Evolutionary conservation across 2,888 invertebrate species (phyloP).

Genomic region (Monoplex corrugatus): DNA sequence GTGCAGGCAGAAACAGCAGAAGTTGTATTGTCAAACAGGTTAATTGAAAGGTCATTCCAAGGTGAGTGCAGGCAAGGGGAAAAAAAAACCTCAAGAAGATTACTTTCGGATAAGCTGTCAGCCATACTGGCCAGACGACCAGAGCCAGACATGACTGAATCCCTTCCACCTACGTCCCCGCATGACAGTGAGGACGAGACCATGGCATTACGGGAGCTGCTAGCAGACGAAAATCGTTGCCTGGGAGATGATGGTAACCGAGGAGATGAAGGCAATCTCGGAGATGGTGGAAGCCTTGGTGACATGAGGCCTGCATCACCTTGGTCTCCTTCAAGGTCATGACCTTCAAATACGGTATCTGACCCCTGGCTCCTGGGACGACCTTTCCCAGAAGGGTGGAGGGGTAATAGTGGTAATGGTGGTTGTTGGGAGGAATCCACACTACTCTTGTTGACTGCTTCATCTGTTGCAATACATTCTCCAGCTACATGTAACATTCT

Average conservation of each 20-base stretch:
- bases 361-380: not conserved
- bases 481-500: not conserved
- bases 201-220: not conserved
- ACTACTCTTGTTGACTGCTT: not conserved
- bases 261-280: too few species aligned
- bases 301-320: not conserved
- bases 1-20: not conserved
- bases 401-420: not conserved
- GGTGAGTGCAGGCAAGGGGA: not conserved
- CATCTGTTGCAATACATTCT: not conserved
- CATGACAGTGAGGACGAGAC: not conserved
- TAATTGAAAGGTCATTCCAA: not conserved
- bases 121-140: constrained; percentile 20
- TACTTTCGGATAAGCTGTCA: constrained; percentile 41
- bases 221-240: not conserved
- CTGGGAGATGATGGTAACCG: not conserved
- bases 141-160: constrained; percentile 23
- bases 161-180: not conserved
- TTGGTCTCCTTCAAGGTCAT: not conserved
- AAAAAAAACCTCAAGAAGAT: not conserved
- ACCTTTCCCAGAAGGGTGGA: not conserved
- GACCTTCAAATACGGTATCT: not conserved
- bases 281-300: not conserved
- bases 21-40: not conserved
- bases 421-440: not conserved